phyloP scores from a whole-genome alignment of 2,113 vertebrate genomes.

The Laticauda colubrina region DNA sequence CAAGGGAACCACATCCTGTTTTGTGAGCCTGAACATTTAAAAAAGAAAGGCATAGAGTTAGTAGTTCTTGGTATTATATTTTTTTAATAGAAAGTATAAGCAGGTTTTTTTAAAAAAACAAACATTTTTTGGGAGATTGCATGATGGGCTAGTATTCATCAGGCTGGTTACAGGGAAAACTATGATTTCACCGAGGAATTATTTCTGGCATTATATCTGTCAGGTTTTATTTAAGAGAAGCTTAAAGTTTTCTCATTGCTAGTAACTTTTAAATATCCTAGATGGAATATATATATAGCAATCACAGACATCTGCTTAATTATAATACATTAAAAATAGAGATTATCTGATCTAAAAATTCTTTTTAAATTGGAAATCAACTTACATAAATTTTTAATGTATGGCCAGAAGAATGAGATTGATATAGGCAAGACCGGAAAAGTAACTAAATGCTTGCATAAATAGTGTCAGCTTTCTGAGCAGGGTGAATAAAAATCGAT shows the following conservation, averaged over 20 bases:
- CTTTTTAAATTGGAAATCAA: background rate
- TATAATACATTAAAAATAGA: background rate
- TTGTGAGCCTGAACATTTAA: background rate
- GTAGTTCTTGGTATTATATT: background rate
- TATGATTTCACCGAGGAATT: background rate
- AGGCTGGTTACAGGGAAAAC: background rate
- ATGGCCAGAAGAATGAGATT: background rate
- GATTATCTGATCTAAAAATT: background rate
- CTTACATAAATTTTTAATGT: background rate
- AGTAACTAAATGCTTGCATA: background rate
- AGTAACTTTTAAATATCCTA: background rate
- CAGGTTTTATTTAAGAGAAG: background rate
- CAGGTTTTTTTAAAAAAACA: background rate
- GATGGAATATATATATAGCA: background rate
- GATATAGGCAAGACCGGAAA: background rate
- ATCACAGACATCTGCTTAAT: background rate
- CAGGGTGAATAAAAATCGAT: no score
- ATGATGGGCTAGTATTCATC: background rate
- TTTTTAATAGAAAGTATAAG: background rate
- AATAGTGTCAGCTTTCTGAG: background rate
- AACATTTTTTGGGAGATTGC: background rate
- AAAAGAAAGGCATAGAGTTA: background rate
- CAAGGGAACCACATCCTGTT: conserved; percentile 54
- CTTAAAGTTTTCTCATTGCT: background rate
- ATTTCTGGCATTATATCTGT: background rate